These are phyloP conservation scores for Eupithecia subfuscata DNA, from an alignment of 2,888 invertebrate genomes.

Conservation along the genomic window DNA sequence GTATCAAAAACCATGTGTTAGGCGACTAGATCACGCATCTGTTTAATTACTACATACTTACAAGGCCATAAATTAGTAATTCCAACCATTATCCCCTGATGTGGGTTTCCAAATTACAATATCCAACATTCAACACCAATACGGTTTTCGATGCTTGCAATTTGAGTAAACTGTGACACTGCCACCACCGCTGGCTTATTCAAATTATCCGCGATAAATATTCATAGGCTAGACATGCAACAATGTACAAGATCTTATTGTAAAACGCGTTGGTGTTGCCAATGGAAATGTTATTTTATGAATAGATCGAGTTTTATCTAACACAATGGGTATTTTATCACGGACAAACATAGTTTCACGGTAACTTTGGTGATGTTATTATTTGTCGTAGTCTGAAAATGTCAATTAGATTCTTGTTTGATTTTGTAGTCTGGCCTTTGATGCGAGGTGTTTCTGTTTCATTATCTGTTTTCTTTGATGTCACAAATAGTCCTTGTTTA, in stretches of 20 bases:
- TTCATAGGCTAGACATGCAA: conserved; percentile 22
- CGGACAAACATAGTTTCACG: conserved; percentile 21
- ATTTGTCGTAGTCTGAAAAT: conserved; percentile 19
- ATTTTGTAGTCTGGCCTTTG: conserved; percentile 25
- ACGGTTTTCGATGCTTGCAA: conserved; percentile 9
- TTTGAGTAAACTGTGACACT: not conserved
- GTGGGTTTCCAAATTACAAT: conserved; percentile 13
- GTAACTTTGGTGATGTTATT: conserved; percentile 18
- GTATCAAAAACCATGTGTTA: not conserved
- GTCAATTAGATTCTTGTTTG: conserved; percentile 16
- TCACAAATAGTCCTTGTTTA: not conserved
- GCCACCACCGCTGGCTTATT: not conserved
- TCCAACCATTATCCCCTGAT: not conserved
- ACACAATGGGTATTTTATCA: conserved; percentile 25
- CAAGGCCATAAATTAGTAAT: conserved; percentile 30
- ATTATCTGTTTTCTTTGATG: conserved; percentile 17
- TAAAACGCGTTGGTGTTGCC: conserved; percentile 22
- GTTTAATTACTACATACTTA: conserved; percentile 24
- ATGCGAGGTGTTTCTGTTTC: conserved; percentile 22
- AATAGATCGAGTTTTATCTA: conserved; percentile 22
- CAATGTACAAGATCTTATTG: conserved; percentile 25
- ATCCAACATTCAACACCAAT: conserved; percentile 5
- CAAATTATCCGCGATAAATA: conserved; percentile 19
- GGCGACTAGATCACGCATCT: not conserved
- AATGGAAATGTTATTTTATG: conserved; percentile 24